Evolutionary conservation across 2,888 invertebrate genomes (phyloP), one percentile per base, ranked within the genome.

Genomic region (Caenorhabditis sp.): DNA sequence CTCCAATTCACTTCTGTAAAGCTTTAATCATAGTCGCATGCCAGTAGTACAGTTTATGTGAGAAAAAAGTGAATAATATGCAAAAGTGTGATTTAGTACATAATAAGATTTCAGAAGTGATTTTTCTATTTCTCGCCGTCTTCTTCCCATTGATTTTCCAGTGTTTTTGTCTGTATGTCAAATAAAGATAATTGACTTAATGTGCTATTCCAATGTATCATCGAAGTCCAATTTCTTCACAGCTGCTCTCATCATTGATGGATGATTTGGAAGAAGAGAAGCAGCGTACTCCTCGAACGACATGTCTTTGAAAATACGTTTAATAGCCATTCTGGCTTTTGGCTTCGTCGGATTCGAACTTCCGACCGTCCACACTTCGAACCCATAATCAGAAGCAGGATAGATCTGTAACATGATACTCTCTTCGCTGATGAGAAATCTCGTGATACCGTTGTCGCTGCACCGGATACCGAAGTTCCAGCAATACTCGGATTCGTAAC

Each of bases 301-400:
- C 19, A 84, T 66, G 8, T 80, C 76, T 26, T 70, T 76, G 63
- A 76, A 84, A 41, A 84, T 77, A 6, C 69, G 56, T 26, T 84
- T 84, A 35, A 84, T 84, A 3, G 74, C 73, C 80, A 84, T 76
- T 54, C 69, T 54, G 5, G 80, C 76, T 56, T 84, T 84, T 16
- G 75, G 44, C 14, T 73, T 82, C 8, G 64, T 70, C 12, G 68
- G 63, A 26, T 66, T 59, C 4, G 82, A 73, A 10, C 73, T 28
- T 58, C 80, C 83, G 22, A 84, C 66, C 3, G 83, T 84, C 84
- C 84, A 84, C 26, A 84, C 79, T 68, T 84, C 80, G 24, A 80
- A 80, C 38, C 12, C 49, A 14, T 47, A 24, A 24, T 63, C 49
- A 6, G 41, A n/a, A 16, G 70, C 41, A 4, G 77, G 77, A 22